Evolutionary conservation across 2,888 invertebrate genomes (phyloP).

Genomic region (Agrochola lychnidis): DNA sequence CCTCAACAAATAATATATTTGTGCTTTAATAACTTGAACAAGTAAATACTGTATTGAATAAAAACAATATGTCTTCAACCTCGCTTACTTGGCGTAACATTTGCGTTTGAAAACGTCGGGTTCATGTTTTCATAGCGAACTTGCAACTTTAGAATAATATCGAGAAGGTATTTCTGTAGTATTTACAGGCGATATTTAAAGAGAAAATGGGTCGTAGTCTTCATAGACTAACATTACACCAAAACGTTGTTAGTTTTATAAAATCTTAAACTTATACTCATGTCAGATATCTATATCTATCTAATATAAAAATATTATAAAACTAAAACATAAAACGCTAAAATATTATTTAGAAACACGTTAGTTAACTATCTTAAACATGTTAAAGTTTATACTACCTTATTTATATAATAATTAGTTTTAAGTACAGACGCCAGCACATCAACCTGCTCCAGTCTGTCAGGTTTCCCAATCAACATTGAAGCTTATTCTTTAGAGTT

Average conservation of each 20-base stretch:
- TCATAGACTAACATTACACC: not conserved
- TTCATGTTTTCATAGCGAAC: conserved; percentile 28
- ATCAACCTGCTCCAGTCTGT: too few relatives aligned
- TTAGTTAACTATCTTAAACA: too few relatives aligned
- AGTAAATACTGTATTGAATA: conserved; percentile 60
- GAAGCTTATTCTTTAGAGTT: too few relatives aligned
- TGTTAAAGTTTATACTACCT: too few relatives aligned
- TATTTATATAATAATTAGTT: too few relatives aligned
- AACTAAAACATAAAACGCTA: too few relatives aligned
- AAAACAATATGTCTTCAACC: conserved; percentile 46
- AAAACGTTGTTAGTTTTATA: not conserved
- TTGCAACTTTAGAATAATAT: conserved; percentile 41
- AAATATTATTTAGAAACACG: too few relatives aligned
- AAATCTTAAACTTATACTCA: too few relatives aligned
- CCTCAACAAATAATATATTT: conserved; percentile 66
- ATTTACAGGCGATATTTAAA: conserved; percentile 1
- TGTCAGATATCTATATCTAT: too few relatives aligned
- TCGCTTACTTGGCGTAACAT: conserved; percentile 26
- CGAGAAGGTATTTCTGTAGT: conserved; percentile 18
- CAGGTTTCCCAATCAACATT: too few relatives aligned
- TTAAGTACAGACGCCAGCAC: too few relatives aligned
- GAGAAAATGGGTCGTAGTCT: not conserved
- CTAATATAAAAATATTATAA: too few relatives aligned
- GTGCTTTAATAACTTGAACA: conserved; percentile 66
- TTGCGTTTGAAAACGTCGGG: conserved; percentile 18